Conservation (phyloP, 1,140 invertebrate genomes). For the Drosophila baimaii region DNA sequence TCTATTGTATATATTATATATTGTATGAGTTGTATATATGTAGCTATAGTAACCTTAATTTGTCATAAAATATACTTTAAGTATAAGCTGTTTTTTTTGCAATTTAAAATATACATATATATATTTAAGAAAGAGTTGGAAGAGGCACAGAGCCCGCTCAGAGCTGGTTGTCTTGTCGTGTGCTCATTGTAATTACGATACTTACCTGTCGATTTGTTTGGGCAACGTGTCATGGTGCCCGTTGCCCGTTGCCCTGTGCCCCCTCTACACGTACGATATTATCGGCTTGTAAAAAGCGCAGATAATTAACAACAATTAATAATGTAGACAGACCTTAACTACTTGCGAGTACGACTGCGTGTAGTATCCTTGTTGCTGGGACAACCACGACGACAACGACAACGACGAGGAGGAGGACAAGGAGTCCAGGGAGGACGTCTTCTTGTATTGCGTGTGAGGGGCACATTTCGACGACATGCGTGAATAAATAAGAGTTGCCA, state of each 20-base stretch:
- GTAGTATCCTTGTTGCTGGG: constrained; percentile 16
- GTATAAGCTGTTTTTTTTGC: no score
- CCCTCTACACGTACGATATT: background rate
- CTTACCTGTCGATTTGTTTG: constrained; percentile 34
- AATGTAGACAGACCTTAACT: constrained; percentile 52
- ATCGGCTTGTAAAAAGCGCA: constrained; percentile 15
- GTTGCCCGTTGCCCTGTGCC: background rate
- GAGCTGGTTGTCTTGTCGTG: constrained; percentile 13
- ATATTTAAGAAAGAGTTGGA: background rate
- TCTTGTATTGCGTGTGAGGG: constrained; percentile 66
- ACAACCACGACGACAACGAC: constrained; percentile 2
- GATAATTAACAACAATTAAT: constrained; percentile 73
- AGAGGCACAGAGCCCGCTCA: background rate
- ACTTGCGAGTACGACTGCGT: constrained; percentile 2
- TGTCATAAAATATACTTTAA: no score
- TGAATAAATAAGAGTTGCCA: constrained; percentile 77
- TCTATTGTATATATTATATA: no score
- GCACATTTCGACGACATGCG: constrained; percentile 72
- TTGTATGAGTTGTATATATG: no score
- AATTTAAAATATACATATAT: background rate
- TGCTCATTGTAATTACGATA: constrained; percentile 41
- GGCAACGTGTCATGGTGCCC: constrained; percentile 25
- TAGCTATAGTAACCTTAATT: no score
- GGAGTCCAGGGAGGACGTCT: constrained; percentile 14
- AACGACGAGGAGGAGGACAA: background rate